phyloP scores from a whole-genome alignment of 2,113 vertebrate genomes.

The Ageneiosus marmoratus region DNA sequence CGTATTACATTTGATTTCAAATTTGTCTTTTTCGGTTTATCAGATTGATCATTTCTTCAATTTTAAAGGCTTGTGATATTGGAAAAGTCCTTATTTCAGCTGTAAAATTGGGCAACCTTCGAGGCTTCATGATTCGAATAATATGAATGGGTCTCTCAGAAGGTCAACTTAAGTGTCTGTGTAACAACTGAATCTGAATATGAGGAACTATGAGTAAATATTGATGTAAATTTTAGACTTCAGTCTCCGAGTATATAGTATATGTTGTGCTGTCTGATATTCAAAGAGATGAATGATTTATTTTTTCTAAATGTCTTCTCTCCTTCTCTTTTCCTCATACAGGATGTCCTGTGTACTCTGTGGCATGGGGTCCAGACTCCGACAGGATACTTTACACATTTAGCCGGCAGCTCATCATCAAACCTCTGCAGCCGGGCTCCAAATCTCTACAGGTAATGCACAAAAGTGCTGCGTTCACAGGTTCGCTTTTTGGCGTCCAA shows the following conservation, averaged over 20 bases:
- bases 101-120: background rate
- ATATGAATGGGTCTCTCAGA: background rate
- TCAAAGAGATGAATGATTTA: constrained; percentile 2
- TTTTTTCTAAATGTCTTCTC: background rate
- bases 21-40: too few species aligned
- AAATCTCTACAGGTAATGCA: constrained; percentile 88
- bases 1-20: background rate
- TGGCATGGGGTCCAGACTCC: constrained; percentile 92
- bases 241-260: background rate
- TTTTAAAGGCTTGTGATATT: background rate
- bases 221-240: too few species aligned
- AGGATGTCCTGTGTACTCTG: constrained; percentile 92
- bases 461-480: background rate
- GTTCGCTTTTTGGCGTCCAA: background rate
- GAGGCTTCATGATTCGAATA: background rate
- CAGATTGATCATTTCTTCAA: too few species aligned
- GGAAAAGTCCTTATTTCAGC: background rate
- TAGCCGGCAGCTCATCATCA: constrained; percentile 89
- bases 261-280: background rate
- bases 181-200: background rate
- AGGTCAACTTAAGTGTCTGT: background rate
- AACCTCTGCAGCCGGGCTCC: constrained; percentile 91
- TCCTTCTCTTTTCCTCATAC: constrained; percentile 32
- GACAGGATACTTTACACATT: constrained; percentile 90
- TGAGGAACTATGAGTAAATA: background rate